Evolutionary conservation across 2,797 vertebrate genomes (phyloP), one percentile per base, ranked within the genome.

Genomic region (Chaetodon trifasciatus): DNA sequence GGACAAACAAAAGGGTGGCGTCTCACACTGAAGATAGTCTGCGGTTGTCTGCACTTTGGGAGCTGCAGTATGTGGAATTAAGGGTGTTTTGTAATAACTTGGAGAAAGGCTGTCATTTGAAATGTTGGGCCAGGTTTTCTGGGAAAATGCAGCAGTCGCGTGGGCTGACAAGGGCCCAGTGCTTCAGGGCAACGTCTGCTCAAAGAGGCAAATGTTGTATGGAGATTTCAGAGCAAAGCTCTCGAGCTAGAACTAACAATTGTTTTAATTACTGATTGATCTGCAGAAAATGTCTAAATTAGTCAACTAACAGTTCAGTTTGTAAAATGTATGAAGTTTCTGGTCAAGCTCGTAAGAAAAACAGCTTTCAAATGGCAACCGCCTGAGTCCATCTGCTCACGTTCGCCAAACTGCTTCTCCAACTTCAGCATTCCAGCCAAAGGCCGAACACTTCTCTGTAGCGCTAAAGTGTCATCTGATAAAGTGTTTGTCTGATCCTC

Each of bases 31-130:
- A 35, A 46, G 15, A 46, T 21, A 63, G 82, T 70, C 82, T 90
- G 88, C 1, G 65, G 78, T 83, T 67, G 81, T 85, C 73, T 86
- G 83, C 12, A 10, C 70, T 83, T 78, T 77, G 8, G 52, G 32
- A 72, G 56, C 68, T 64, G 60, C 65, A 32, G 44, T 8, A 4
- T 60, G 68, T 76, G 47, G 40, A 69, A 44, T 60, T 52, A 39
- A 44, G 58, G 21, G 24, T 57, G 42, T 53, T 69, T 77, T 70
- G 44, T 37, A 32, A 67, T 63, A 64, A 62, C 5, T 46, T 52
- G 53, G 10, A 28, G 28, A 13, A 24, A 44, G 19, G 40, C 35
- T 82, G 32, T 63, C 17, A 66, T 82, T 73, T 73, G 50, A 73
- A 80, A 61, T 53, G 28, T 15, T 56, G 39, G 53, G 50, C 74